Conservation (phyloP, 2,113 vertebrate species). For the Corythornis cristatus region DNA sequence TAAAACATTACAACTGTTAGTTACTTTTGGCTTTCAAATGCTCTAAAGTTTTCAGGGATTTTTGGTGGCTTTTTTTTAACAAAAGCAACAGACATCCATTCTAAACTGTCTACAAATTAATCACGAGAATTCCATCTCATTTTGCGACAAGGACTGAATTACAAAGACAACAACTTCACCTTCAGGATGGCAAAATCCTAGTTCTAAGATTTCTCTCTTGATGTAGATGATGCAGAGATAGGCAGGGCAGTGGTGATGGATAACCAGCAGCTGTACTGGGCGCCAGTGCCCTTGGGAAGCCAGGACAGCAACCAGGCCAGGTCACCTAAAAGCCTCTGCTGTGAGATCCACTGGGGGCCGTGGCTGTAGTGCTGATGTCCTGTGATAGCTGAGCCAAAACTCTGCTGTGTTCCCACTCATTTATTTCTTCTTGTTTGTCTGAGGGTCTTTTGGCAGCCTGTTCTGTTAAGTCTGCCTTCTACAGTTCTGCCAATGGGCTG, state of each 20-base stretch:
- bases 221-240: neutral
- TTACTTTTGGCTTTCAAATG: neutral
- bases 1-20: neutral
- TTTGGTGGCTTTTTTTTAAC: neutral
- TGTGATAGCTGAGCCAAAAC: constrained; percentile 38
- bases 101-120: neutral
- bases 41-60: neutral
- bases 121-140: neutral
- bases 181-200: neutral
- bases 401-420: constrained; percentile 3
- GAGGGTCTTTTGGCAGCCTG: neutral
- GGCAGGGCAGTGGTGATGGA: constrained; percentile 32
- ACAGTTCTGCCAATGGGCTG: neutral
- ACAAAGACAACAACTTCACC: constrained; percentile 17
- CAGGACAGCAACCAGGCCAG: neutral
- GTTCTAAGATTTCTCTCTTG: neutral
- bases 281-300: constrained; percentile 25
- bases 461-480: constrained; percentile 31
- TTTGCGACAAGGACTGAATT: constrained; percentile 6
- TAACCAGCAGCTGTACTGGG: constrained; percentile 46
- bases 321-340: constrained; percentile 44
- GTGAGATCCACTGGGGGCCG: neutral
- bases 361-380: constrained; percentile 42
- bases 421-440: neutral
- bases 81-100: neutral